Conservation (phyloP, 2,888 invertebrate species). For the Biston betularia region DNA sequence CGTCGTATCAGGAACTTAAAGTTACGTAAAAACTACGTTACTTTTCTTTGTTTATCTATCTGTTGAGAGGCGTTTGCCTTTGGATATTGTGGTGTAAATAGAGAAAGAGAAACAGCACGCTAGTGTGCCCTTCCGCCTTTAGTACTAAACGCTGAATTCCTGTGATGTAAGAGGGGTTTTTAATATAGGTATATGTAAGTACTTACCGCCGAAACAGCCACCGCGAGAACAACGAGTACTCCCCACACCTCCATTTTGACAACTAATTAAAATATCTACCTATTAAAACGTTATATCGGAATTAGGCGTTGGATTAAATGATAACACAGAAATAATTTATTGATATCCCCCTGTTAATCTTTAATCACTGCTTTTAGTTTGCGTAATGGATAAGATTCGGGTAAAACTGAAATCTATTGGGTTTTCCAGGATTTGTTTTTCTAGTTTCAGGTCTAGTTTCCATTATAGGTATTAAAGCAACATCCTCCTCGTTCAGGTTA, state of each 20-base stretch:
- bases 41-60: too few species aligned
- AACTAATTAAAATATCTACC: slow-evolving; percentile 28
- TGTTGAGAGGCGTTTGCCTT: too few species aligned
- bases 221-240: slow-evolving; percentile 45
- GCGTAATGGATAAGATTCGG: slow-evolving; percentile 1
- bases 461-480: neutral
- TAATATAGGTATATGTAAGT: neutral
- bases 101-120: too few species aligned
- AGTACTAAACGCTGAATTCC: too few species aligned
- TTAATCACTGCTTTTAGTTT: slow-evolving; percentile 9
- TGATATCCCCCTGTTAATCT: slow-evolving; percentile 1
- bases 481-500: too few species aligned
- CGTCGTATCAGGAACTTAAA: too few species aligned
- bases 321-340: slow-evolving; percentile 17
- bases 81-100: too few species aligned
- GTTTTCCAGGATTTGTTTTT: neutral
- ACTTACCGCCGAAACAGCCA: slow-evolving; percentile 51
- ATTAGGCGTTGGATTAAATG: slow-evolving; percentile 31
- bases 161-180: neutral
- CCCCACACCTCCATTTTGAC: slow-evolving; percentile 46
- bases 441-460: too few species aligned
- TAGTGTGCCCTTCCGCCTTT: too few species aligned
- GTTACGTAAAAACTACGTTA: too few species aligned
- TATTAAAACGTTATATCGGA: slow-evolving; percentile 37
- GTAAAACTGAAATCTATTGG: neutral